Conservation (phyloP, 2,888 invertebrate genomes). For the Germaria angustata region DNA sequence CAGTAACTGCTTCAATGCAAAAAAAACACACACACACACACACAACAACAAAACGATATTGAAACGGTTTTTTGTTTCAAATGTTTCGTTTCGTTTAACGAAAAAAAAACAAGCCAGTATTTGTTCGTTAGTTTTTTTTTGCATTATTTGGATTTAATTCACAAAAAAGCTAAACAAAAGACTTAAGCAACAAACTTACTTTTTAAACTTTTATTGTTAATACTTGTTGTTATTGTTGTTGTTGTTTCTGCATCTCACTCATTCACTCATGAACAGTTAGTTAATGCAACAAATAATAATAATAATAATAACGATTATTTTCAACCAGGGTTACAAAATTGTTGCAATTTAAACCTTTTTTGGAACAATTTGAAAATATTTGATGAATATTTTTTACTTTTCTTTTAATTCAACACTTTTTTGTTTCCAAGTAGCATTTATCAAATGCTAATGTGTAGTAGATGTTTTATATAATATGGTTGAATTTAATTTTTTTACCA, state of each 20-base stretch:
- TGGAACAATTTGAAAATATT: not conserved
- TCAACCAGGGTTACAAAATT: not conserved
- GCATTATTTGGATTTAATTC: conserved; percentile 37
- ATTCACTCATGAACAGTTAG: conserved; percentile 28
- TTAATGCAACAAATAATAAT: conserved; percentile 5
- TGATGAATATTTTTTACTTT: not conserved
- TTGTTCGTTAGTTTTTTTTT: conserved; percentile 23
- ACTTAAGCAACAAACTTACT: conserved; percentile 46
- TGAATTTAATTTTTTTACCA: no score
- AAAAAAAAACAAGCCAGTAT: conserved; percentile 5
- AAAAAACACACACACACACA: conserved; percentile 17
- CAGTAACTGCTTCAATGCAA: conserved; percentile 32
- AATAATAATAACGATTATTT: not conserved
- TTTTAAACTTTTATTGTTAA: not conserved
- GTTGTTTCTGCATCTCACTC: not conserved
- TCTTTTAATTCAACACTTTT: not conserved
- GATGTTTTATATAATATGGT: no score
- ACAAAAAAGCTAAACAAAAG: conserved; percentile 46
- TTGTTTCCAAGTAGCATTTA: not conserved
- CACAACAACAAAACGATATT: conserved; percentile 35
- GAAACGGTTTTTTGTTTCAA: conserved; percentile 55
- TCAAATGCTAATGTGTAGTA: not conserved
- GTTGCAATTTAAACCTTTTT: not conserved
- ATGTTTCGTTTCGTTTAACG: conserved; percentile 30
- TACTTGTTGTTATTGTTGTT: not conserved